Conservation (phyloP, 2,888 invertebrate genomes). For the Allolobophora icterica region DNA sequence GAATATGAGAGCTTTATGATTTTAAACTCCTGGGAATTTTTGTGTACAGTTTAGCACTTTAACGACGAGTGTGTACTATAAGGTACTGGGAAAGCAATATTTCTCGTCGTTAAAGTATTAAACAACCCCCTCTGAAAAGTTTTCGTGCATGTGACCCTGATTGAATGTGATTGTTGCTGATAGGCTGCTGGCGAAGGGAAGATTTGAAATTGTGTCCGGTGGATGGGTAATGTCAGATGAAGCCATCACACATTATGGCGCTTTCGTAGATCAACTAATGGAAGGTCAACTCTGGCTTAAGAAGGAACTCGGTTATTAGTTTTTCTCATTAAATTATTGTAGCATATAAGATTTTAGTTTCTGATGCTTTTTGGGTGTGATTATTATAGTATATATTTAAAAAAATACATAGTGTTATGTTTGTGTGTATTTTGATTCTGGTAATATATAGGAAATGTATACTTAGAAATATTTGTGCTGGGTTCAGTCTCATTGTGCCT, state of each 20-base stretch:
- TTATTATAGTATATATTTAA: not conserved
- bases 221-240: conserved; percentile 51
- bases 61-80: no score
- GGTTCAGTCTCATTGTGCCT: not conserved
- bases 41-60: no score
- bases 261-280: conserved; percentile 46
- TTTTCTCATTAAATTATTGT: not conserved
- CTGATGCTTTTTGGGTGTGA: not conserved
- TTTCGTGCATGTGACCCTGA: not conserved
- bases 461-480: not conserved
- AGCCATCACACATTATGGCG: conserved; percentile 44
- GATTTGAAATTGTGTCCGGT: conserved; percentile 48
- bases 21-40: no score
- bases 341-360: not conserved
- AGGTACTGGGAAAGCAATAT: no score
- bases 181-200: conserved; percentile 41
- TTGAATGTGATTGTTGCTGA: not conserved
- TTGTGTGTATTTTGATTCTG: no score
- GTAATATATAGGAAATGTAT: not conserved
- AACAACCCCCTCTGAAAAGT: not conserved
- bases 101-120: no score
- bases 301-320: conserved; percentile 41
- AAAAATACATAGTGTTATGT: no score
- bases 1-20: no score
- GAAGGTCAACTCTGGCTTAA: conserved; percentile 49